Evolutionary conservation across 1,140 invertebrate genomes (phyloP), one percentile per base, ranked within the genome.

Genomic region (Drosophila nebulosa): DNA sequence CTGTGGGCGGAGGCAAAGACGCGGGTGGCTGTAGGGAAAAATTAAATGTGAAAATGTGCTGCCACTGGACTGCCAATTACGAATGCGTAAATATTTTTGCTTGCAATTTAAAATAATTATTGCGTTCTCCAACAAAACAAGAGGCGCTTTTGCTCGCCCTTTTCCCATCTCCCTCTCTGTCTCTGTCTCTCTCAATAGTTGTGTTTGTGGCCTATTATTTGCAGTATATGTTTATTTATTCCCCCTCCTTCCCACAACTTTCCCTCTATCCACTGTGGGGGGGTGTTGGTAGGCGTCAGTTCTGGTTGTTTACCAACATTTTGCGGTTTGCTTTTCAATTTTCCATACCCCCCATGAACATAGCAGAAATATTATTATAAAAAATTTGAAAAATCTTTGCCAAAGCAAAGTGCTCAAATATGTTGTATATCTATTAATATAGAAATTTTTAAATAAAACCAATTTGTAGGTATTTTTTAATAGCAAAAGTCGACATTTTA

Each of bases 51-150:
- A 85, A 85, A 85, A 68, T 67, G 64, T 55, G 68, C 58, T 42
- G 62, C 35, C 46, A 57, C 58, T 66, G 57, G 36, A 61, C 80
- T 76, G 79, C 77, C 80, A 85, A 85, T 85, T 85, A 85, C 42
- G 61, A 80, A 70, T 70, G 69, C 66, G 73, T 39, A 77, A 77
- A 84, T 66, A 76, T 73, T 80, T 73, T 67, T 79, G 55, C 69
- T 67, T 57, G 67, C 75, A 84, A 76, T 74, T 79, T 84, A 84
- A 75, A 83, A 83, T 84, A 84, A 84, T 84, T 75, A 76, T 79
- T 68, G 67, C 69, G 64, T 51, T 67, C 30, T 3, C 57, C 46
- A 46, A 57, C 52, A 67, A 64, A 74, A 70, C 32, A 50, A 55
- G 26, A 46, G 16, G 16, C 39, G 14, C 26, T 30, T 26, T 22